Evolutionary conservation across 2,113 vertebrate genomes (phyloP).

Genomic region (Ictalurus furcatus): DNA sequence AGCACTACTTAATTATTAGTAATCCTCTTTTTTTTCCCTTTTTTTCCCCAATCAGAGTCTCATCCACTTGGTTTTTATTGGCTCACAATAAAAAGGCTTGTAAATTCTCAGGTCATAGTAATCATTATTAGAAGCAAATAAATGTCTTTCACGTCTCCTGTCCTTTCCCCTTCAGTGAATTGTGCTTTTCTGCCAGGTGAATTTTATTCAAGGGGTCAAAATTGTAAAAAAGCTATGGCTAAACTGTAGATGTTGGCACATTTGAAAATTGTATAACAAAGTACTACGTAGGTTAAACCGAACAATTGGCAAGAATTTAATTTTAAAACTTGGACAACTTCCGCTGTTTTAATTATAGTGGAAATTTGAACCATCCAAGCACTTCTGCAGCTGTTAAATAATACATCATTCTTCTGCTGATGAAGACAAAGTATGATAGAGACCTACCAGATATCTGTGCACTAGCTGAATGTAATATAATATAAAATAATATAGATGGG

Average conservation of each 20-base stretch:
- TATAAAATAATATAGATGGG: background rate
- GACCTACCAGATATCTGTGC: background rate
- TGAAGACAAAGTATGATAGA: background rate
- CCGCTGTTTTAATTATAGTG: background rate
- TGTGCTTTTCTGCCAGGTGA: background rate
- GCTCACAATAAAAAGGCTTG: background rate
- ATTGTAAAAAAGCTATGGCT: background rate
- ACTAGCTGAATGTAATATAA: background rate
- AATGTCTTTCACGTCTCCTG: background rate
- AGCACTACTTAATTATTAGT: background rate
- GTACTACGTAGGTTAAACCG: background rate
- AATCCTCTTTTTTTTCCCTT: too few species aligned
- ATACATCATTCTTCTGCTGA: background rate
- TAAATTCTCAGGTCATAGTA: background rate
- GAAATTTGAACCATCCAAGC: background rate
- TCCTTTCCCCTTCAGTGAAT: background rate
- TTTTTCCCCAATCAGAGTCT: background rate
- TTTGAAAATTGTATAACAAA: background rate
- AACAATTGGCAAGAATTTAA: background rate
- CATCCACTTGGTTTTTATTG: background rate
- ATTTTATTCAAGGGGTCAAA: background rate
- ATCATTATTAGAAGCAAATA: background rate
- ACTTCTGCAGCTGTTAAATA: background rate
- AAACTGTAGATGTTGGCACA: background rate
- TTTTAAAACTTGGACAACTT: background rate